A percentile compares a stretch with the other conserved stretches of the same genome.
These are phyloP conservation scores for Brachyptera putata DNA, from an alignment of 2,888 invertebrate species.

Conservation along the genomic window DNA sequence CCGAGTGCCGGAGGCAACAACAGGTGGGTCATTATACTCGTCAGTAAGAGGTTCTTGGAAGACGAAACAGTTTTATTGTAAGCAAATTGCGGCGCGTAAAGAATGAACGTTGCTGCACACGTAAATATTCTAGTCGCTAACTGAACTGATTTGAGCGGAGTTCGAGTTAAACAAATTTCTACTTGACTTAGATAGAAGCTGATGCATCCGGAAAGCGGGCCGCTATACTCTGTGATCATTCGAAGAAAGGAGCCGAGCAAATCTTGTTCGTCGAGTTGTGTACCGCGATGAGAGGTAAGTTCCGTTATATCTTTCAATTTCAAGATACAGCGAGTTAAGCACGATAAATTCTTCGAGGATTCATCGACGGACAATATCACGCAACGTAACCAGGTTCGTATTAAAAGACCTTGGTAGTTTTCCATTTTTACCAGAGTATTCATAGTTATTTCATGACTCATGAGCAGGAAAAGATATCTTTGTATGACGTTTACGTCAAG, in stretches of 20 bases:
- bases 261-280: not conserved
- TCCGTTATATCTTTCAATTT: not conserved
- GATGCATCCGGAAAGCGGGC: not conserved
- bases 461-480: not conserved
- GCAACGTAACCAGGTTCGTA: slow-evolving; percentile 6
- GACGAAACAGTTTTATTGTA: slow-evolving; percentile 1
- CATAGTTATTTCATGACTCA: not conserved
- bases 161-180: slow-evolving; percentile 5
- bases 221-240: not conserved
- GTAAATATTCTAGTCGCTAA: not conserved
- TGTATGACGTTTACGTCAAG: not conserved
- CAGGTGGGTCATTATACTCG: not conserved
- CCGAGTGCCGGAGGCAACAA: not conserved
- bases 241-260: not conserved
- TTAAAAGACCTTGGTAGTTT: not conserved
- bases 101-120: slow-evolving; percentile 6
- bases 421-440: not conserved
- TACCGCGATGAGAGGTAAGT: not conserved
- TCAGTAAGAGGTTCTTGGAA: not conserved
- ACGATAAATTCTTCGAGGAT: not conserved
- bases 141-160: not conserved
- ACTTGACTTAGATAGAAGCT: slow-evolving; percentile 3
- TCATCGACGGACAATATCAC: not conserved
- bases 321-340: not conserved
- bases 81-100: not conserved